phyloP scores from a whole-genome alignment of 2,113 vertebrate genomes.

The Microcebus jonahi region DNA sequence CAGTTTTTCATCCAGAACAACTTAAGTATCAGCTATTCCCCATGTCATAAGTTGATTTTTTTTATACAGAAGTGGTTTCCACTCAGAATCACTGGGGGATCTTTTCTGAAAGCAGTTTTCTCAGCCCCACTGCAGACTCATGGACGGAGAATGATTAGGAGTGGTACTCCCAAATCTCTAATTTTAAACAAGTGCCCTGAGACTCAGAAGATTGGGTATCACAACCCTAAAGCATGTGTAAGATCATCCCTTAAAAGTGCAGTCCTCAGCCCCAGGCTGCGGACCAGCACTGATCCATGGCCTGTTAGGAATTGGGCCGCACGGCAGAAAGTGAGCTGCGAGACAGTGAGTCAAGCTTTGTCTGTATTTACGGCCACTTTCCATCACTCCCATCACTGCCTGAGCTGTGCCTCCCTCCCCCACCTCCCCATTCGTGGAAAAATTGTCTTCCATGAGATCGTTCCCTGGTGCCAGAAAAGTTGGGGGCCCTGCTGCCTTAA shows the following conservation, averaged over 20 bases:
- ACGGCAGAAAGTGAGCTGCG: no score
- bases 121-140: neutral
- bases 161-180: neutral
- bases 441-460: no score
- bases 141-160: neutral
- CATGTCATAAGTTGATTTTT: slow-evolving; percentile 38
- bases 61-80: neutral
- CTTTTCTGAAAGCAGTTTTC: neutral
- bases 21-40: neutral
- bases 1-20: neutral
- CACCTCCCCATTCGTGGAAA: no score
- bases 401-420: no score
- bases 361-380: no score
- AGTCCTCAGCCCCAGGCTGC: no score
- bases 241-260: neutral
- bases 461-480: no score
- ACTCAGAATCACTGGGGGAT: neutral
- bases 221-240: neutral
- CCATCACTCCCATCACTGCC: no score
- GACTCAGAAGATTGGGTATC: neutral
- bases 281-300: no score
- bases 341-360: no score
- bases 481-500: no score
- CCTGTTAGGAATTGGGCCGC: no score
- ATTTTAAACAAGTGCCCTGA: neutral